Percentiles rank a stretch among this genome's conserved stretches.
These are phyloP conservation scores for Axea sp. DNA, from an alignment of 2,888 invertebrate genomes.

Conservation along the genomic window DNA sequence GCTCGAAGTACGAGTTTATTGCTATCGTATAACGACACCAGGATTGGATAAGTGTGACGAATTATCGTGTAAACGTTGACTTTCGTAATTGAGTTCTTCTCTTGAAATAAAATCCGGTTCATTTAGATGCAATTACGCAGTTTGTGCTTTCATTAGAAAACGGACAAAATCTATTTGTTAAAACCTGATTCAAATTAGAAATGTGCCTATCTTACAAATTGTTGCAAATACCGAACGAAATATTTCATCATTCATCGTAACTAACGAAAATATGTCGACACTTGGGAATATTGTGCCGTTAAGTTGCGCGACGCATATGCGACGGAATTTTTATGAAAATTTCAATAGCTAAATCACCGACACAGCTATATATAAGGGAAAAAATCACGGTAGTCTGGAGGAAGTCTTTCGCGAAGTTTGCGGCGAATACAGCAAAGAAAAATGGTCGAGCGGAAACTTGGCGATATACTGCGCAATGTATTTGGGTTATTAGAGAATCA, in stretches of 20 bases:
- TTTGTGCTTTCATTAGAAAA: neutral
- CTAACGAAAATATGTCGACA: neutral
- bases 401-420: conserved; percentile 42
- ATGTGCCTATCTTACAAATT: too few relatives aligned
- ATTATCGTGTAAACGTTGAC: conserved; percentile 51
- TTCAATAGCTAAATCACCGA: conserved; percentile 44
- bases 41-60: conserved; percentile 18
- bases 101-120: conserved; percentile 5
- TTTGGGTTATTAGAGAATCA: conserved; percentile 55
- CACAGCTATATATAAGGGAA: conserved; percentile 20
- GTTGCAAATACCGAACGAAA: too few relatives aligned
- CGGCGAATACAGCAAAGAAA: conserved; percentile 43
- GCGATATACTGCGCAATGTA: conserved; percentile 50
- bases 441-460: conserved; percentile 41
- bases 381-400: conserved; percentile 41
- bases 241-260: neutral
- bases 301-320: conserved; percentile 6
- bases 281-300: neutral
- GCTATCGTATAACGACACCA: conserved; percentile 31
- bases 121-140: conserved; percentile 6
- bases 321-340: conserved; percentile 39
- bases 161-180: too few relatives aligned
- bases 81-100: conserved; percentile 38
- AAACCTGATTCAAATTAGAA: neutral
- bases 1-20: conserved; percentile 28